These are phyloP conservation scores for Scomber colias DNA, from an alignment of 2,113 vertebrate species.

Conservation along the genomic window DNA sequence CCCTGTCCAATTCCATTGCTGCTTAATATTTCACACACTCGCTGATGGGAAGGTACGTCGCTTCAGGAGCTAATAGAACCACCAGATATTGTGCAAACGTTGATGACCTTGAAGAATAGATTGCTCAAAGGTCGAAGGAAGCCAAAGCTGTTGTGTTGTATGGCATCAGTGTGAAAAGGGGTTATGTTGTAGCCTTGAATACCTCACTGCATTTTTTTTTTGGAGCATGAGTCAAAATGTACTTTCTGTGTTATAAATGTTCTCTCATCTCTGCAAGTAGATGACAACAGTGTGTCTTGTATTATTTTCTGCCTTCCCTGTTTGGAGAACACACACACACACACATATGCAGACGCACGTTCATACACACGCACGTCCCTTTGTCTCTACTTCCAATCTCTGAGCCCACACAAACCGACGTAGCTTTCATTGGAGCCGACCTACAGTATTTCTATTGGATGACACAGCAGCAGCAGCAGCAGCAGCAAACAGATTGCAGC, in stretches of 20 bases:
- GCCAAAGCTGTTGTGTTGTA: constrained; percentile 26
- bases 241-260: constrained; percentile 16
- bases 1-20: constrained; percentile 67
- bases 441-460: constrained; percentile 61
- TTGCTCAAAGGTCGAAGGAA: constrained; percentile 34
- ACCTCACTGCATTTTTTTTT: neutral
- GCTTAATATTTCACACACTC: constrained; percentile 81
- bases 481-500: constrained; percentile 57
- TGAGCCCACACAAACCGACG: constrained; percentile 36
- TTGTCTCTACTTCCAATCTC: constrained; percentile 62
- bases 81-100: constrained; percentile 33
- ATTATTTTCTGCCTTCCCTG: constrained; percentile 5
- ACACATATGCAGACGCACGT: neutral
- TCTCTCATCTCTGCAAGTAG: constrained; percentile 13
- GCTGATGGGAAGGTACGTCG: constrained; percentile 50
- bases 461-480: constrained; percentile 42
- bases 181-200: neutral
- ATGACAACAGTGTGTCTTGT: constrained; percentile 21
- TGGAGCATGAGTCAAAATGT: constrained; percentile 7
- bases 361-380: constrained; percentile 20
- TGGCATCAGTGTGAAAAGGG: neutral
- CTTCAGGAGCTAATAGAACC: constrained; percentile 55
- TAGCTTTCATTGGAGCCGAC: constrained; percentile 43
- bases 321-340: constrained; percentile 12
- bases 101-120: constrained; percentile 44